Evolutionary conservation across 2,888 invertebrate genomes (phyloP).

Genomic region (Ochlodes sylvanus): DNA sequence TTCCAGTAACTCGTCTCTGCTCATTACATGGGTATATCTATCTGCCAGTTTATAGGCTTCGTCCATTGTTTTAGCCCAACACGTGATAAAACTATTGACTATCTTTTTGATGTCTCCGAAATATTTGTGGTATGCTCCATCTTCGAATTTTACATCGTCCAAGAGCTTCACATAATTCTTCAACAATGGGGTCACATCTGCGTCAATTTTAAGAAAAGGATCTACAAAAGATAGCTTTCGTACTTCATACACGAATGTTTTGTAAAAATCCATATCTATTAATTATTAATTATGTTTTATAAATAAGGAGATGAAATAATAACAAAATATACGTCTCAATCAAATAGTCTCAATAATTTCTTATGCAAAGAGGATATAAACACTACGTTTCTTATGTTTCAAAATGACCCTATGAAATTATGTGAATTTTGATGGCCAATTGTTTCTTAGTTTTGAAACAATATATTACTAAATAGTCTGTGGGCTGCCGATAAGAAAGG

Average conservation of each 20-base stretch:
- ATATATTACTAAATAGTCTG: too few relatives aligned
- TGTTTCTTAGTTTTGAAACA: too few relatives aligned
- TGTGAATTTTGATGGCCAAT: too few relatives aligned
- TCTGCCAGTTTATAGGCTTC: conserved; percentile 55
- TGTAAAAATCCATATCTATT: conserved; percentile 53
- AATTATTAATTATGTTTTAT: too few relatives aligned
- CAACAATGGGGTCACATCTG: conserved; percentile 54
- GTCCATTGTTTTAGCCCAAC: conserved; percentile 56
- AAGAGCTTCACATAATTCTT: conserved; percentile 53
- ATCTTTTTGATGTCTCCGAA: conserved; percentile 63
- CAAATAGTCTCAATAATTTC: too few relatives aligned
- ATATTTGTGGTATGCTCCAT: conserved; percentile 56
- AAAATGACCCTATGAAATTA: too few relatives aligned
- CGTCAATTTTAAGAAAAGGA: conserved; percentile 53
- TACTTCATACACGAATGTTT: conserved; percentile 58
- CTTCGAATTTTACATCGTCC: conserved; percentile 51
- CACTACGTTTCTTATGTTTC: too few relatives aligned
- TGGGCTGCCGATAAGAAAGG: too few relatives aligned
- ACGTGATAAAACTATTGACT: conserved; percentile 56
- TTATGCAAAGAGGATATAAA: too few relatives aligned
- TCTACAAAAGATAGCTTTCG: conserved; percentile 52
- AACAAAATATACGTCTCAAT: too few relatives aligned
- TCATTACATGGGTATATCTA: conserved; percentile 45
- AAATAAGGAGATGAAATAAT: too few relatives aligned
- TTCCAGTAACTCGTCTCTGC: conserved; percentile 51